Evolutionary conservation across 2,888 invertebrate genomes (phyloP), one percentile per base, ranked within the genome.

Genomic region (Hipparchia sbordonii): DNA sequence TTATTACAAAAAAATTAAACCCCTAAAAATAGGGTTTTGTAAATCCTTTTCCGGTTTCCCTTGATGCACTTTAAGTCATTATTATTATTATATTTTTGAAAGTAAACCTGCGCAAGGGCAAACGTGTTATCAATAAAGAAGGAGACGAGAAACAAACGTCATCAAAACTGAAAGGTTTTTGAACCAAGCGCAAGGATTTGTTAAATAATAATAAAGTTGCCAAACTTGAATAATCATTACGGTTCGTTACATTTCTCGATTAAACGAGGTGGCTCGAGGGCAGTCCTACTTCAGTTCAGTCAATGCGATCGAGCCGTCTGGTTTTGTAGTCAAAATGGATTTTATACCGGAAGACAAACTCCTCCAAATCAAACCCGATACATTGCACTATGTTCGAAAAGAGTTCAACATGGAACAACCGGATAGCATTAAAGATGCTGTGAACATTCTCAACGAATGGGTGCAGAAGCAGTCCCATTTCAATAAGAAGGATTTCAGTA

Each of bases 401-500:
- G 56, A 73, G 0, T 79, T 81, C 52, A 79, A 83, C 51, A 70
- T 87, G 52, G 82, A 87, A 2, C 76, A 79, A 13, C 78, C 77
- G 0, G 79, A 77, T 5, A 78, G 79, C 59, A 77, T 88, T 71
- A 73, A 73, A 2, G 79, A 87, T 70, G 80, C 86, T 0, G 70
- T 87, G 0, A 77, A 80, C 4, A 81, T 87, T 13, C 72, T 89
- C 2, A 78, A 83, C 23, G 79, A 84, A 1, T 89, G 89, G 89
- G 48, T 85, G 2, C 73, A 79, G n/a, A 83, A 84, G 65, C 85
- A 87, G 54, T 52, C 76, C 0, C 87, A 87, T 78, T 84, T 86
- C 13, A 70, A 72, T 0, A 85, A 83, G 52, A 86, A 82, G 57
- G 80, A 85, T 72, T 84, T 83, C 72, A 70, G 87, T 87, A 68